phyloP scores from a whole-genome alignment of 1,140 invertebrate genomes.

The Penaeus japonicus region DNA sequence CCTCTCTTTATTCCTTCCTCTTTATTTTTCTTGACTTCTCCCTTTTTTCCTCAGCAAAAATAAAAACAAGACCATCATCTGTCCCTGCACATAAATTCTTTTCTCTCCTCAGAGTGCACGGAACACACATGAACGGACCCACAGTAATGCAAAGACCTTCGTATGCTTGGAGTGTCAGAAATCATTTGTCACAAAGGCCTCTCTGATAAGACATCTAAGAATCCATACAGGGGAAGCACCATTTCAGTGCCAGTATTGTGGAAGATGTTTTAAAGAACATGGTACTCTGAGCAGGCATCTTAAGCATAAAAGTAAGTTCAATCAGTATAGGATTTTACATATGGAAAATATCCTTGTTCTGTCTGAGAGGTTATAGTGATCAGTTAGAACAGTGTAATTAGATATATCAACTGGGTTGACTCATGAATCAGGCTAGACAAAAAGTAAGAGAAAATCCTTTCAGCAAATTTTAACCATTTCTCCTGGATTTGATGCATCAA shows the following conservation, averaged over 20 bases:
- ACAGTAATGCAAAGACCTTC: not conserved
- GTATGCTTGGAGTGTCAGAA: slow-evolving; percentile 17
- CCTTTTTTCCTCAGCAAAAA: not conserved
- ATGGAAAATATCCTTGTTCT: no score
- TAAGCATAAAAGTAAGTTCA: slow-evolving; percentile 9
- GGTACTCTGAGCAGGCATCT: slow-evolving; percentile 24
- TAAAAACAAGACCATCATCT: not conserved
- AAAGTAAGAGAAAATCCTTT: no score
- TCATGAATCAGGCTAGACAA: no score
- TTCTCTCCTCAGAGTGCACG: slow-evolving; percentile 16
- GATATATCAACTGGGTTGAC: no score
- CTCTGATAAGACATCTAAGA: slow-evolving; percentile 26
- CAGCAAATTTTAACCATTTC: no score
- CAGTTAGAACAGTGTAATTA: no score
- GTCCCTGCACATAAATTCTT: not conserved
- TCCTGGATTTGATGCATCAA: no score
- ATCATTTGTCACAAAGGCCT: slow-evolving; percentile 37
- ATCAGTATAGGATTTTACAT: no score
- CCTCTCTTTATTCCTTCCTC: not conserved
- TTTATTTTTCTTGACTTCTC: not conserved
- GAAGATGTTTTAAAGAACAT: slow-evolving; percentile 27
- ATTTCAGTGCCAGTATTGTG: slow-evolving; percentile 20
- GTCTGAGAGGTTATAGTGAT: no score
- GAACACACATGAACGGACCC: slow-evolving; percentile 24
- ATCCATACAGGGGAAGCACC: slow-evolving; percentile 28